phyloP scores from a whole-genome alignment of 1,140 invertebrate species.

The Eufriesea mexicana region DNA sequence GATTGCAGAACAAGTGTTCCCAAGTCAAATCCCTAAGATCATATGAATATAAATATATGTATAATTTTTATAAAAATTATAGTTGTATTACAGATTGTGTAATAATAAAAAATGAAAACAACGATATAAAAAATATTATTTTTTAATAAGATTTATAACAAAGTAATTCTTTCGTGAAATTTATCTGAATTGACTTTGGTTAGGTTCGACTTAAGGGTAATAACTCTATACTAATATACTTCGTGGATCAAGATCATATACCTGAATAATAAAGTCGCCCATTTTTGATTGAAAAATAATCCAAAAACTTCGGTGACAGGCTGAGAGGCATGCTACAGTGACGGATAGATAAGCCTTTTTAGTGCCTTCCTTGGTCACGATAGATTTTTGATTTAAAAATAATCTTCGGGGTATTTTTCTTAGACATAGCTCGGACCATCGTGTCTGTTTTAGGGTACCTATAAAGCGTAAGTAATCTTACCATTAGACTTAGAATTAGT shows the following conservation, averaged over 20 bases:
- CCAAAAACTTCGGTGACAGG: conserved; percentile 53
- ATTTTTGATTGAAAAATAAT: conserved; percentile 61
- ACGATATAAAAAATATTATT: no score
- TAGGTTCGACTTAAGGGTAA: no score
- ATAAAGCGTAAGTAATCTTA: not conserved
- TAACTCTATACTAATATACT: no score
- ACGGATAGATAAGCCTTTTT: conserved; percentile 43
- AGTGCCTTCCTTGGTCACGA: conserved; percentile 33
- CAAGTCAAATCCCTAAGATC: no score
- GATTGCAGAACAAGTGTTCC: no score
- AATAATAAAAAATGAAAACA: no score
- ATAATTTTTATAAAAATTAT: no score
- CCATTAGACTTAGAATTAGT: not conserved
- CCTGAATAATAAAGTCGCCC: conserved; percentile 68
- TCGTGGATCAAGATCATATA: not conserved
- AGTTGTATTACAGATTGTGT: no score
- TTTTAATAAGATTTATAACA: no score
- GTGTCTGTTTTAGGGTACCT: conserved; percentile 52
- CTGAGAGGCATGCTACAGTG: conserved; percentile 58
- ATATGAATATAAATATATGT: no score
- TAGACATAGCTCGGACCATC: conserved; percentile 55
- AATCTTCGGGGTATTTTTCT: conserved; percentile 64
- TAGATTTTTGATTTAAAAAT: conserved; percentile 59
- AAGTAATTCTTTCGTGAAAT: no score
- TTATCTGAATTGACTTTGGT: no score